Evolutionary conservation across 2,113 vertebrate species (phyloP), one percentile per base, ranked within the genome.

Genomic region (Cromileptes altivelis): DNA sequence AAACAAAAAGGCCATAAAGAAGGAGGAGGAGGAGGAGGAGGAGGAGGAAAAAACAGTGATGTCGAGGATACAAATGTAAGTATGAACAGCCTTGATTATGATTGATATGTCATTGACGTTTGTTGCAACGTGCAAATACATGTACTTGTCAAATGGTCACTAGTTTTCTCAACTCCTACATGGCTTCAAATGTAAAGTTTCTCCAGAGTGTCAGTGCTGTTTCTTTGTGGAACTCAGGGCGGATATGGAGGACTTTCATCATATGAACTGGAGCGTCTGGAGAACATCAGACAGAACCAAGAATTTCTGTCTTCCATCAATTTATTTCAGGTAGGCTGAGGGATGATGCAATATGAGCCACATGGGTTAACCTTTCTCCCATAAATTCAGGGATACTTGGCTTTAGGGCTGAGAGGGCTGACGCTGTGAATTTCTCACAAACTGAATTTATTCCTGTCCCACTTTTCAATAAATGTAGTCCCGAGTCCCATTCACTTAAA

Each of bases 201-300:
- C 4, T 55, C 1, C 56, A 37, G 4, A 62, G 1, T 68, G 23
- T 70, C 37, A 40, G 45, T 47, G 17, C n/a, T 61, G 18, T 82
- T 0, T 87, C 4, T 83, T 58, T 87, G 65, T 88, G 45, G n/a
- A 40, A 6, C 27, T 33, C 81, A 92, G 91, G 70, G 13, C 67
- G 84, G 3, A 14, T 21, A 62, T 40, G 73, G 45, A 53, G 76
- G 21, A 55, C 89, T 95, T 21, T 95, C 95, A 4, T 75, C 73
- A 2, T 95, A 95, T 86, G 94, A 95, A 37, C 85, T 94, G 52
- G 85, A 94, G 52, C 91, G 95, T 4, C 88, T 95, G 70, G 93
- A 95, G 76, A 95, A 92, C 90, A 95, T 95, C 79, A 83, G 81
- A 69, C 85, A 93, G 75, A 95, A 94, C 78, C 81, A 93, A 62